Conservation (phyloP, 2,888 invertebrate species). For the Agonopterix arenella region DNA sequence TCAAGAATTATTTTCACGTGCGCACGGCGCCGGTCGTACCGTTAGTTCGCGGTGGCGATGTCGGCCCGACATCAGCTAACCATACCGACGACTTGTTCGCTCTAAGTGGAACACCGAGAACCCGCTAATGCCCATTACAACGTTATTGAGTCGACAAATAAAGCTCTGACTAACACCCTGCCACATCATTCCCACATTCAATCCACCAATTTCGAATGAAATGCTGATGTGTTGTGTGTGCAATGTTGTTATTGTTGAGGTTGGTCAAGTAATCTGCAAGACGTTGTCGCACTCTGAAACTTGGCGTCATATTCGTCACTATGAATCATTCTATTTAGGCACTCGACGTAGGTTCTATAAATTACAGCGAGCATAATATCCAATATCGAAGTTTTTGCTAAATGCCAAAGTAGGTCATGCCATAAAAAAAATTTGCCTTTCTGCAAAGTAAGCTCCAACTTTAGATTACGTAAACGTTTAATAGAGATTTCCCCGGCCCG, state of each 20-base stretch:
- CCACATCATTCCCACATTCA: background rate
- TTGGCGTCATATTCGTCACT: background rate
- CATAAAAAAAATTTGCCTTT: conserved; percentile 1
- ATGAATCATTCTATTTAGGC: background rate
- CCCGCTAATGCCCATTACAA: conserved; percentile 24
- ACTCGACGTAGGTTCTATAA: too few species aligned
- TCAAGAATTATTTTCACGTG: conserved; percentile 76
- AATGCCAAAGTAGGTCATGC: background rate
- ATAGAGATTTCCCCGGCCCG: conserved; percentile 35
- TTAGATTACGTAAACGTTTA: conserved; percentile 30
- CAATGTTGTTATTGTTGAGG: background rate
- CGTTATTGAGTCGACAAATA: conserved; percentile 12
- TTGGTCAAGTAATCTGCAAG: background rate
- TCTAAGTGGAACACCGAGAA: conserved; percentile 48
- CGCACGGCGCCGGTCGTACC: conserved; percentile 46
- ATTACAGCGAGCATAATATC: too few species aligned
- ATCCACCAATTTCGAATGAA: too few species aligned
- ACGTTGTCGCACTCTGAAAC: background rate
- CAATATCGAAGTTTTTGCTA: background rate
- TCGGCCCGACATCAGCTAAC: conserved; percentile 38
- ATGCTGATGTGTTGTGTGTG: background rate
- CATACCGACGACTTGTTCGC: conserved; percentile 32
- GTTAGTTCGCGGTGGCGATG: conserved; percentile 53
- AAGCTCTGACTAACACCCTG: background rate
- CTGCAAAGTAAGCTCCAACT: background rate